Evolutionary conservation across 1,140 invertebrate genomes (phyloP).

Genomic region (Drusus annulatus): DNA sequence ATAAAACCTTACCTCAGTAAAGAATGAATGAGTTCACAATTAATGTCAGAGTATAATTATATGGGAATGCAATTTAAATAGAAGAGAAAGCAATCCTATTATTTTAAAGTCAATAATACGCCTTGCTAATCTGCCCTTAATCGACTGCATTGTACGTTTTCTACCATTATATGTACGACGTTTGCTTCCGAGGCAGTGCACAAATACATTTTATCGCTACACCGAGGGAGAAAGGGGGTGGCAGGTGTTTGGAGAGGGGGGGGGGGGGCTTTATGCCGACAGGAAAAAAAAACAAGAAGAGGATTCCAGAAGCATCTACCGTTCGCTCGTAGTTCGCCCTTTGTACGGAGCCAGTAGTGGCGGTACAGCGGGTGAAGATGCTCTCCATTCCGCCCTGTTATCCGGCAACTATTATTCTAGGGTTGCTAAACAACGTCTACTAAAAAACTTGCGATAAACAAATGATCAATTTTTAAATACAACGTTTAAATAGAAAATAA

Average conservation of each 20-base stretch:
- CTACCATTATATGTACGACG: slow-evolving; percentile 52
- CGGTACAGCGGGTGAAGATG: slow-evolving; percentile 36
- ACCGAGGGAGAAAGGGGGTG: slow-evolving; percentile 13
- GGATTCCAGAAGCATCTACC: slow-evolving; percentile 47
- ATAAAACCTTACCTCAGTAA: too few relatives aligned
- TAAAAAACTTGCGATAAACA: slow-evolving; percentile 36
- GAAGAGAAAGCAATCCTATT: slow-evolving; percentile 40
- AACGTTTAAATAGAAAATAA: slow-evolving; percentile 34
- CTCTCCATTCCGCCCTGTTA: slow-evolving; percentile 46
- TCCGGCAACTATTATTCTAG: slow-evolving; percentile 40
- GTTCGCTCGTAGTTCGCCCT: slow-evolving; percentile 32
- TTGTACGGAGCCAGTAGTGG: slow-evolving; percentile 28
- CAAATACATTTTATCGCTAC: slow-evolving; percentile 58
- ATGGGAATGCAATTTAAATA: background rate
- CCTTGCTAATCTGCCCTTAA: slow-evolving; percentile 53
- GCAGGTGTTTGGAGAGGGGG: slow-evolving; percentile 35
- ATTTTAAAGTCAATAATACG: slow-evolving; percentile 58
- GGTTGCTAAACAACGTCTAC: slow-evolving; percentile 47
- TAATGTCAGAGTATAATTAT: too few relatives aligned
- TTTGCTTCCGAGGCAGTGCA: slow-evolving; percentile 49
- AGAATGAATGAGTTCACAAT: too few relatives aligned
- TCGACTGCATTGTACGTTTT: slow-evolving; percentile 56
- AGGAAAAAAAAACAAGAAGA: slow-evolving; percentile 51
- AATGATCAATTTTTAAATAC: slow-evolving; percentile 38
- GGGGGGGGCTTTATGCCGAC: slow-evolving; percentile 45